Evolutionary conservation across 2,888 invertebrate genomes (phyloP).

Genomic region (Coleophora deauratella): DNA sequence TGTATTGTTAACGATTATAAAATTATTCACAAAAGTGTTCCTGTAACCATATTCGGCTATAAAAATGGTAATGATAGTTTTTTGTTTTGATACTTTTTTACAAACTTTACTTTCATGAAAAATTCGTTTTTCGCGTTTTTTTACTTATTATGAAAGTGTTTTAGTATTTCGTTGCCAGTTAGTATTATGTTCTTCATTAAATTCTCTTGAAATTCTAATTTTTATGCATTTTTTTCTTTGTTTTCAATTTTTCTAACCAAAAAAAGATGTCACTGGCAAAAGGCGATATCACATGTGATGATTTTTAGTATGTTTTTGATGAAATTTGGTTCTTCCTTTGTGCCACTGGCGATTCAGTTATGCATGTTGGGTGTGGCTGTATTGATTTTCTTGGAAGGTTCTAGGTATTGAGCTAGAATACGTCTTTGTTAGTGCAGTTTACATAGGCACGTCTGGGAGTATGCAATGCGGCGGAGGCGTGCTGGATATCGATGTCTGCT

Average conservation of each 20-base stretch:
- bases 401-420: slow-evolving; percentile 65
- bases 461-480: slow-evolving; percentile 43
- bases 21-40: slow-evolving; percentile 17
- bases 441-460: slow-evolving; percentile 38
- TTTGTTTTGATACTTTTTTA: slow-evolving; percentile 76
- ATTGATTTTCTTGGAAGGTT: slow-evolving; percentile 73
- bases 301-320: slow-evolving; percentile 44
- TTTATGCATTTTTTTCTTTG: slow-evolving; percentile 62
- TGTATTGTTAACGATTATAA: slow-evolving; percentile 21
- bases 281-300: slow-evolving; percentile 61
- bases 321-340: slow-evolving; percentile 31
- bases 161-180: slow-evolving; percentile 11
- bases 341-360: slow-evolving; percentile 51
- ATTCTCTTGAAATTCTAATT: slow-evolving; percentile 29
- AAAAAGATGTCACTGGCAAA: slow-evolving; percentile 61
- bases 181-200: slow-evolving; percentile 10
- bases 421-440: slow-evolving; percentile 61
- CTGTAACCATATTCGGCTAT: slow-evolving; percentile 29
- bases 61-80: slow-evolving; percentile 75
- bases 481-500: slow-evolving; percentile 27
- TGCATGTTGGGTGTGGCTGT: slow-evolving; percentile 73
- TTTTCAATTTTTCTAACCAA: slow-evolving; percentile 69
- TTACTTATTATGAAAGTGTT: slow-evolving; percentile 19
- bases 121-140: slow-evolving; percentile 42
- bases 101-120: slow-evolving; percentile 54